Evolutionary conservation across 2,113 vertebrate genomes (phyloP), one percentile per base, ranked within the genome.

Genomic region (Aix galericulata): DNA sequence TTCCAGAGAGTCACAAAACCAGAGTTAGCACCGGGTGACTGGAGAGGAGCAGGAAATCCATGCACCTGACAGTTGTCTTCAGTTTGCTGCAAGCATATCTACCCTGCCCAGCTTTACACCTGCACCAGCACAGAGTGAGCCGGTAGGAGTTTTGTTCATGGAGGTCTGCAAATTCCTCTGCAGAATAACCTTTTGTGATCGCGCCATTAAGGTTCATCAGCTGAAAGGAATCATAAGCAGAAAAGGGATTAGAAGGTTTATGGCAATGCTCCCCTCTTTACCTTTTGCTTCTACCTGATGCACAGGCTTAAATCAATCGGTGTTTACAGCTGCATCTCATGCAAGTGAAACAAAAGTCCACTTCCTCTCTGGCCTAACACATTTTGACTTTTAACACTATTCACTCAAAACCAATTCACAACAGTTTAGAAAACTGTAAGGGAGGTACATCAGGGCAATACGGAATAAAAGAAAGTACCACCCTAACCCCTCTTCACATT

Each of bases 391-490:
- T 20, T 73, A 53, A 55, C 34, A 52, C 38, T 38, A 5, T 29
- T 89, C 42, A 46, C 50, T 88, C 46, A 78, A 73, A 91, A 52
- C 0, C 9, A 76, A 23, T 34, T 53, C 27, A 44, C 6, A 8
- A 23, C 27, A 87, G 31, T 56, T 88, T 10, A 73, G 38, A 72
- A 95, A 96, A 91, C 73, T 52, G 5, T 62, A 71, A 11, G 4
- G 32, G 44, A 66, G 21, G 16, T 12, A 29, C 9, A 25, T 53
- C 66, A 93, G 72, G 48, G 59, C 88, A 91, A 85, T 34, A 34
- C 89, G 80, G 31, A 83, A 91, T 89, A 56, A 74, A 94, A 59
- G 55, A 55, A 97, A 97, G 91, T 38, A 53, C 40, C n/a, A 58
- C 48, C 67, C 79, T 69, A 60, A 12, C 36, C 46, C 40, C 31